Percentiles rank a stretch among this genome's conserved stretches.
phyloP scores from a whole-genome alignment of 2,797 vertebrate genomes.

The Paguma larvata region DNA sequence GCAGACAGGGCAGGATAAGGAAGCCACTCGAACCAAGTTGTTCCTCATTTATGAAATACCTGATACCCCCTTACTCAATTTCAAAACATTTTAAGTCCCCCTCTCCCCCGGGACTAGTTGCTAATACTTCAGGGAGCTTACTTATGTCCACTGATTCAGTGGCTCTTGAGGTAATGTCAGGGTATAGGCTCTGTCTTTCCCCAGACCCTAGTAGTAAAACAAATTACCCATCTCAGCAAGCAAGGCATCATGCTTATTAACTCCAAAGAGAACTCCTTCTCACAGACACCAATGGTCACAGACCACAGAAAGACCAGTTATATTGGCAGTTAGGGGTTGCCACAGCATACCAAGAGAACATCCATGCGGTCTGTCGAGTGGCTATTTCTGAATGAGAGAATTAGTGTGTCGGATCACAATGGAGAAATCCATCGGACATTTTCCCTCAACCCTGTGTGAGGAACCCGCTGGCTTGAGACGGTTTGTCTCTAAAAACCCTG shows the following conservation, averaged over 20 bases:
- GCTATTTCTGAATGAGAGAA: conserved; percentile 16
- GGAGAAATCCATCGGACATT: neutral
- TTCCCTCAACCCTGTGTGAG: neutral
- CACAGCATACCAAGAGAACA: neutral
- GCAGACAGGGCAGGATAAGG: neutral
- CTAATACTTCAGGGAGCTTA: neutral
- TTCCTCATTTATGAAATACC: neutral
- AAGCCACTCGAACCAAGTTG: neutral
- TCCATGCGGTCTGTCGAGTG: neutral
- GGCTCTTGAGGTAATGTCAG: neutral
- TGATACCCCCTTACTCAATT: neutral
- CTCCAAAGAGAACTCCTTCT: neutral
- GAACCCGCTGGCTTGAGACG: neutral
- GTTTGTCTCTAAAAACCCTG: neutral
- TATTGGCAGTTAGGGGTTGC: neutral
- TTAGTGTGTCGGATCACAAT: neutral
- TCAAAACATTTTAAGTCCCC: neutral
- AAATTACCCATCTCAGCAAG: conserved; percentile 3
- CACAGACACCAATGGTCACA: neutral
- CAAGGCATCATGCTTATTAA: neutral
- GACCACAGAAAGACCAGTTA: neutral
- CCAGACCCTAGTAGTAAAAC: neutral
- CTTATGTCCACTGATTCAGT: neutral
- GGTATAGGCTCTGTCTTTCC: neutral
- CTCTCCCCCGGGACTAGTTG: neutral